Evolutionary conservation across 1,140 invertebrate genomes (phyloP), one percentile per base, ranked within the genome.

Genomic region (Zaprionus tsacasi): DNA sequence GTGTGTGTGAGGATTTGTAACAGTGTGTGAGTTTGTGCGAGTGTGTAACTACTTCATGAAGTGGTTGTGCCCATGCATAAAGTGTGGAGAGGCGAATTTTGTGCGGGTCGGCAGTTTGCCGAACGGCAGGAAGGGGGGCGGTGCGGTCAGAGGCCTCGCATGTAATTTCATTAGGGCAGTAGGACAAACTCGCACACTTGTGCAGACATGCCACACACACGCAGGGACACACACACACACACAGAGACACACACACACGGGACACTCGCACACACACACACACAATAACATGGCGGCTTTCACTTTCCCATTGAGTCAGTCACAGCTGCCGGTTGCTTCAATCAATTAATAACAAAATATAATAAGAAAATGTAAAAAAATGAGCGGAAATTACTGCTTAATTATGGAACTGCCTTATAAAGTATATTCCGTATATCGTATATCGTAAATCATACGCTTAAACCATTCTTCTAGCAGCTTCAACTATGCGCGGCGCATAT

Each of bases 161-260:
- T 81, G 81, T 89, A 89, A 88, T 88, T 88, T 88, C 85, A 88
- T 88, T 89, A 88, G 85, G 85, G 85, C 85, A 88, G 85, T 88
- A 88, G 85, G 85, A 74, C 85, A 89, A 79, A 77, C 79, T 52
- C 67, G 74, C 76, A 86, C 81, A 45, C 40, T 10, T 7, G 13
- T 40, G 38, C 38, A 40, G 38, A 5, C 38, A 15, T 10, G 10
- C 45, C 45, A 70, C 30, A 50, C 56, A 58, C 70, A 59, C 52
- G 54, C 57, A 38, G 21, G 8, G 43, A 48, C 6, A 45, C 27
- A 59, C 57, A 54, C 25, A 33, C 27, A 57, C 21, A 45, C 6
- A 63, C 21, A 64, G n/a, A n/a, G n/a, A 58, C 57, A 38, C 45
- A 35, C n/a, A 25, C 15, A 36, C 40, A 25, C 38, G 21, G 8